phyloP scores from a whole-genome alignment of 2,888 invertebrate species.

The Xiphydria camelus region DNA sequence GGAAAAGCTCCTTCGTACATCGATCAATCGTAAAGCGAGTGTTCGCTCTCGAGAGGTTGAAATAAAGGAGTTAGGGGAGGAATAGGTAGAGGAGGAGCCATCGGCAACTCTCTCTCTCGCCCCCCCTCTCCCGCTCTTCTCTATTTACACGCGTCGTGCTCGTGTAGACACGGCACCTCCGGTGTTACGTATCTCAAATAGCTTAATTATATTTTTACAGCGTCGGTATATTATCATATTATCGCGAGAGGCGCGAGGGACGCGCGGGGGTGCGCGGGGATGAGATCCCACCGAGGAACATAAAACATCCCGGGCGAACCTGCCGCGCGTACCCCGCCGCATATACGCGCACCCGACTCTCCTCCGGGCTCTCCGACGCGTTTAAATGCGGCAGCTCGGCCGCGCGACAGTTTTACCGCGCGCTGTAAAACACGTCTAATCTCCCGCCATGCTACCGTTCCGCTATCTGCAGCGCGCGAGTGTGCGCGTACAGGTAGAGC shows the following conservation, averaged over 20 bases:
- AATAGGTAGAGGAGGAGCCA: no score
- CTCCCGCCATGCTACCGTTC: conserved; percentile 53
- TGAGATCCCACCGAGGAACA: conserved; percentile 8
- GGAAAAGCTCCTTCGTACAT: no score
- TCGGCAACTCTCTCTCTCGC: not conserved
- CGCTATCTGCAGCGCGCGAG: conserved; percentile 45
- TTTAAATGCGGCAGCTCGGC: conserved; percentile 44
- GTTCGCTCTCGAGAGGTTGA: no score
- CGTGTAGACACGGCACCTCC: conserved; percentile 15
- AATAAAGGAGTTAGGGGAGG: no score
- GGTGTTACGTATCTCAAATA: conserved; percentile 17
- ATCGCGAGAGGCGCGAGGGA: not conserved
- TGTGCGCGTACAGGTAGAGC: no score
- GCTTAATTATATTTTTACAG: conserved; percentile 17
- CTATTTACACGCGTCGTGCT: conserved; percentile 12
- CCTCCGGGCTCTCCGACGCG: conserved; percentile 18
- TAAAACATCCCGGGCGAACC: conserved; percentile 15
- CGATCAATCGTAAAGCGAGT: no score
- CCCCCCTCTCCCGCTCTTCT: not conserved
- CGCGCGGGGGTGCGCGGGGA: not conserved
- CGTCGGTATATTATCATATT: conserved; percentile 15
- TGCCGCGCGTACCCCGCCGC: not conserved
- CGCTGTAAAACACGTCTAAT: conserved; percentile 57
- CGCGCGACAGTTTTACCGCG: conserved; percentile 55
- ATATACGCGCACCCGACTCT: not conserved